phyloP scores from a whole-genome alignment of 2,888 invertebrate genomes.

The Octodonta nipae region DNA sequence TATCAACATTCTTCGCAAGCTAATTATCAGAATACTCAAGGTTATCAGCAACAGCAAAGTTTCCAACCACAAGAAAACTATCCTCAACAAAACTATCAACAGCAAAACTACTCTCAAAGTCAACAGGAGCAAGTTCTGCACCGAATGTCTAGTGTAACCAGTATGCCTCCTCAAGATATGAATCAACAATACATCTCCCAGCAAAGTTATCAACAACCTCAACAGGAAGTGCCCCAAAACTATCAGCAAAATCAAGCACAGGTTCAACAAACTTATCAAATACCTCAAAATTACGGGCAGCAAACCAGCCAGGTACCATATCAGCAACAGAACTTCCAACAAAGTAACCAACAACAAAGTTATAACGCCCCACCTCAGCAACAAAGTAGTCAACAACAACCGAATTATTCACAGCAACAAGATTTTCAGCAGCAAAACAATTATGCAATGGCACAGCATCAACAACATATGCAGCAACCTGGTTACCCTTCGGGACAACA shows the following conservation, averaged over 20 bases:
- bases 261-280: constrained; percentile 11
- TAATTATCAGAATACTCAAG: constrained; percentile 14
- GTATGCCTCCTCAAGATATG: neutral
- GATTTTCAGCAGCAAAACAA: neutral
- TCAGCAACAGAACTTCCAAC: constrained; percentile 13
- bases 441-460: constrained; percentile 3
- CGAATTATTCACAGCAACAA: too few relatives aligned
- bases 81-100: constrained; percentile 14
- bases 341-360: constrained; percentile 15
- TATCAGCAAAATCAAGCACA: constrained; percentile 8
- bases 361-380: constrained; percentile 1
- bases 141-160: neutral
- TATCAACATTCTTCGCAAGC: constrained; percentile 11
- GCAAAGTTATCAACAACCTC: constrained; percentile 11
- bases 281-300: constrained; percentile 11
- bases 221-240: constrained; percentile 7
- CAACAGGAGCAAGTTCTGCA: constrained; percentile 9
- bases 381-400: constrained; percentile 6
- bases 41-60: constrained; percentile 14
- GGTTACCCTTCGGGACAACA: constrained; percentile 20
- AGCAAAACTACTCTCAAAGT: constrained; percentile 7
- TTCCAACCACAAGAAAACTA: constrained; percentile 15
- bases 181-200: constrained; percentile 13
- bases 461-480: constrained; percentile 15
- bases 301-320: constrained; percentile 10